Conservation (phyloP, 2,113 vertebrate species). For the Falco punctatus region DNA sequence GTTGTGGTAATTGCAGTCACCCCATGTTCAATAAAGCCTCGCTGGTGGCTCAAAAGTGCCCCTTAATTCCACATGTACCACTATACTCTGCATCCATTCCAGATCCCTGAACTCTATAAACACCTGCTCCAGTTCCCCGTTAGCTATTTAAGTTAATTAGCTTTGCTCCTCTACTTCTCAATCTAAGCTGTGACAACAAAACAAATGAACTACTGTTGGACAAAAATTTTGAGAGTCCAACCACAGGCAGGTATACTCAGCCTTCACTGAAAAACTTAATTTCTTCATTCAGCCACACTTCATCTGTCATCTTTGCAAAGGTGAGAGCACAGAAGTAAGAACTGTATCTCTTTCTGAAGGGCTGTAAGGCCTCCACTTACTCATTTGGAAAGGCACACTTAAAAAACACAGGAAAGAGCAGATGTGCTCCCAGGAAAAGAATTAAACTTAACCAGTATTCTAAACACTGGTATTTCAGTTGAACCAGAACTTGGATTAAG, state of each 20-base stretch:
- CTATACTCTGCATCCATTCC: neutral
- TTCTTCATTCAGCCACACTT: neutral
- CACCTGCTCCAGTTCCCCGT: neutral
- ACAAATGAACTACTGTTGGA: neutral
- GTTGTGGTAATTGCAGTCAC: neutral
- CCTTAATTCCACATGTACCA: neutral
- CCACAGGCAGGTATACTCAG: no score
- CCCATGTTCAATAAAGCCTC: neutral
- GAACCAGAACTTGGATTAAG: neutral
- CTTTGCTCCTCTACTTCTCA: neutral
- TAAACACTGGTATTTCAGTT: neutral
- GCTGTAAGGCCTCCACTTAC: no score
- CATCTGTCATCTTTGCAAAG: neutral
- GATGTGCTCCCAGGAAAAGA: neutral
- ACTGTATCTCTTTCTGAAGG: fast-evolving
- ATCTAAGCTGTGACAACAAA: neutral
- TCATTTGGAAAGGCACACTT: neutral
- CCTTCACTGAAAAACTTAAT: neutral
- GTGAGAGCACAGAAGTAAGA: neutral
- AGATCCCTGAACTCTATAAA: neutral
- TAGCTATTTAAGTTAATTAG: neutral
- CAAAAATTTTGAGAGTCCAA: neutral
- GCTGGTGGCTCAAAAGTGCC: fast-evolving
- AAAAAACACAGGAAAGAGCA: no score
- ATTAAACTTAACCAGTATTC: no score